phyloP scores from a whole-genome alignment of 2,888 invertebrate species.

The Helicoverpa assulta region DNA sequence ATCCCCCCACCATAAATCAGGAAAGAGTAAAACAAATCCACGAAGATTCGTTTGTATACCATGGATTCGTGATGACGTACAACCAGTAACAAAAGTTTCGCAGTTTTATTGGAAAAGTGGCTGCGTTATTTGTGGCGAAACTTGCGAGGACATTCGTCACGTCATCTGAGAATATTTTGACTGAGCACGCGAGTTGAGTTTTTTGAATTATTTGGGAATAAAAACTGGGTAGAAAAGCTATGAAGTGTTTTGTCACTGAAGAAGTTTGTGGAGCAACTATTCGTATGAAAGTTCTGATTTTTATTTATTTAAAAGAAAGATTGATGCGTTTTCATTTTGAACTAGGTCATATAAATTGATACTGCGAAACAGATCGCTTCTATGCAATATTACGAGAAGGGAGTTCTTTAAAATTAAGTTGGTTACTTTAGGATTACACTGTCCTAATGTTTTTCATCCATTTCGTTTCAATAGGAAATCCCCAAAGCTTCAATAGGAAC shows the following conservation, averaged over 20 bases:
- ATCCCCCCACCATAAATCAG: conserved; percentile 69
- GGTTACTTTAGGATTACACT: no score
- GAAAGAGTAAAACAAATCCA: conserved; percentile 63
- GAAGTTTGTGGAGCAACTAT: conserved; percentile 22
- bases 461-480: no score
- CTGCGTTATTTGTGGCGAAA: conserved; percentile 50
- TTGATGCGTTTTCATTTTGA: conserved; percentile 13
- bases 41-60: conserved; percentile 47
- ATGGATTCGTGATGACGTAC: conserved; percentile 69
- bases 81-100: conserved; percentile 68
- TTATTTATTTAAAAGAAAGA: no score
- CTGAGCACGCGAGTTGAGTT: conserved; percentile 20
- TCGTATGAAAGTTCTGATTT: conserved; percentile 16
- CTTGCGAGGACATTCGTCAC: conserved; percentile 55
- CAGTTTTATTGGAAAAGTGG: conserved; percentile 70
- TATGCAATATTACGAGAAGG: no score
- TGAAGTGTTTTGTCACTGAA: background rate
- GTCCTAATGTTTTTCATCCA: no score
- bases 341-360: conserved; percentile 8
- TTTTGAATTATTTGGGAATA: conserved; percentile 13
- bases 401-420: no score
- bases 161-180: conserved; percentile 37
- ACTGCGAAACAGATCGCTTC: no score
- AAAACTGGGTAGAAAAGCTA: conserved; percentile 14
- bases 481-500: no score